Base-by-base conservation (phyloP, 2,113 vertebrate species). In the Anhinga rufa region DNA sequence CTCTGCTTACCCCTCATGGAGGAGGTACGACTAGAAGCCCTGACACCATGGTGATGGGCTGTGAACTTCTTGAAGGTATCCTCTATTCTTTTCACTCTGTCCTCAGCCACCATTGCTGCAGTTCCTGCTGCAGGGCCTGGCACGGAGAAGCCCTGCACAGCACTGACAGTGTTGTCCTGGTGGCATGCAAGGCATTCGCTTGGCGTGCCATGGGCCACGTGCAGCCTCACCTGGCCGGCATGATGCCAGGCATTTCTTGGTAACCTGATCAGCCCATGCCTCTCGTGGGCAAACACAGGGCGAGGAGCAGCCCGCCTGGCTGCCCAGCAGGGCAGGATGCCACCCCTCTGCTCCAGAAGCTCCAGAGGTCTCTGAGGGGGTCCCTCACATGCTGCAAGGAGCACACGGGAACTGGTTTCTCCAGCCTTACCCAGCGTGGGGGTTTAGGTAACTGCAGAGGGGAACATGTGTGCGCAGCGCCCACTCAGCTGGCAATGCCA, bases 171-270 rank as follows among this genome's bases (percentile, higher is more conserved):
- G n/a, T 48, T 31, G 52, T 42, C 70, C 84, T 76, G 74, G 81
- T 95, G 94, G 87, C 93, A 95, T 76, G 84, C n/a, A 7, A 92
- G 58, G 90, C 82, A 97, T 96, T 96, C 4, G 5, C 74, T 85
- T 95, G 94, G 94, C 91, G 14, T 86, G 83, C 91, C 0, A 0
- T 42, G 52, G 44, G 72, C 80, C 80, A 91, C 31, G 71, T 93
- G 93, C 87, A 94, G 61, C 84, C 70, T 83, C 81, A 95, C 87
- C 96, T 95, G 91, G 74, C 57, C 9, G 31, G 84, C 84, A 48
- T 0, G 3, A 31, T 52, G 87, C 94, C 94, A 95, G 78, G 61
- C 74, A 29, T 71, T 28, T 82, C 78, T 72, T 14, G 38, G 81
- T 76, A 95, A 95, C 78, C 65, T 48, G 77, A 96, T 76, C 82